These are phyloP conservation scores for Scrobipalpa atriplicella DNA, from an alignment of 2,888 invertebrate species.

Conservation along the genomic window DNA sequence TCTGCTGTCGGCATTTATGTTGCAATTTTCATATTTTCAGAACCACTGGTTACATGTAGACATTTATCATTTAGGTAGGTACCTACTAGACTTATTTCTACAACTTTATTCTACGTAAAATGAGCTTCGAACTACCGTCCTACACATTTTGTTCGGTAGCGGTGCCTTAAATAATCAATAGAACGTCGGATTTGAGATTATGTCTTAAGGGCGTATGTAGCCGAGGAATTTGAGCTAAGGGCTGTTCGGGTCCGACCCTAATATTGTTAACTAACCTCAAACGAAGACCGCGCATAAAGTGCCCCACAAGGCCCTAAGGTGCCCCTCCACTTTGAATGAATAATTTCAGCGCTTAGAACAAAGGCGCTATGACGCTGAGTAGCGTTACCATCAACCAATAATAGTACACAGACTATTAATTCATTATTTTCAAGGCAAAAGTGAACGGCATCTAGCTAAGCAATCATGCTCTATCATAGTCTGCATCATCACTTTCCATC, in stretches of 20 bases:
- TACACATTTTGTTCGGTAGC: neutral
- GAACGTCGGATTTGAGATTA: constrained; percentile 15
- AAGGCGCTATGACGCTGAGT: neutral
- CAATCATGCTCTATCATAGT: too few species aligned
- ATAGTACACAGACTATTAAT: too few species aligned
- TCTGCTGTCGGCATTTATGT: neutral
- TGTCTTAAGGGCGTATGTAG: constrained; percentile 19
- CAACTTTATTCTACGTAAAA: neutral
- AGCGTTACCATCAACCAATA: neutral
- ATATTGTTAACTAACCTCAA: constrained; percentile 47
- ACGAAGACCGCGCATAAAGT: constrained; percentile 46
- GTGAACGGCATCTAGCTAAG: too few species aligned
- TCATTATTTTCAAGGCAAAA: too few species aligned
- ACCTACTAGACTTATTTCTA: neutral
- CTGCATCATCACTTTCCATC: too few species aligned
- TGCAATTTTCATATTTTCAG: constrained; percentile 5
- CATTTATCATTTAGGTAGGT: neutral
- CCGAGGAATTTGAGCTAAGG: constrained; percentile 26
- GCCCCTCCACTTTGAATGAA: constrained; percentile 49
- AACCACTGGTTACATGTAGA: neutral
- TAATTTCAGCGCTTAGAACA: constrained; percentile 46
- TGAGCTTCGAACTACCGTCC: neutral
- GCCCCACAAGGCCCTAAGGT: constrained; percentile 38
- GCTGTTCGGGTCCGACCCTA: constrained; percentile 32
- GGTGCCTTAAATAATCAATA: constrained; percentile 18